phyloP scores from a whole-genome alignment of 2,113 vertebrate genomes.

The Ornithorhynchus anatinus region DNA sequence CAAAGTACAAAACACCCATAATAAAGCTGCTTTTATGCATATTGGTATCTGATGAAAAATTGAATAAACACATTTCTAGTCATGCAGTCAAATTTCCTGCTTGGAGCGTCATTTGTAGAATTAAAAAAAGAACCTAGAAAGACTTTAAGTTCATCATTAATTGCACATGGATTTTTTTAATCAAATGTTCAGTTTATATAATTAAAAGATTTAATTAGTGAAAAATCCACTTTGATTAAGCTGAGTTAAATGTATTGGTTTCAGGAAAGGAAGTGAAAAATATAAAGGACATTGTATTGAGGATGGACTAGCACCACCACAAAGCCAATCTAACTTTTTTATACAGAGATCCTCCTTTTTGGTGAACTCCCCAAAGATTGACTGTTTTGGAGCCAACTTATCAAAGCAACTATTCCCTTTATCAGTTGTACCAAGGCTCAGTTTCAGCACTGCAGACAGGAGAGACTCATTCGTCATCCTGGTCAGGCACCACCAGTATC shows the following conservation, averaged over 20 bases:
- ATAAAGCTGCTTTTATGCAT: neutral
- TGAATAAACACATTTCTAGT: neutral
- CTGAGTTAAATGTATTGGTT: neutral
- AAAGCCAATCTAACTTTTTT: no score
- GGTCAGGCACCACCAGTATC: no score
- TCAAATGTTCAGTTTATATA: neutral
- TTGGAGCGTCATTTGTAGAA: neutral
- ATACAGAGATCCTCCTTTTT: no score
- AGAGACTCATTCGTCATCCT: no score
- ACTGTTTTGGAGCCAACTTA: no score
- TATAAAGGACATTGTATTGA: no score
- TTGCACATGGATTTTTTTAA: accelerated
- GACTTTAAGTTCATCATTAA: accelerated
- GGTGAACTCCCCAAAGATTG: no score
- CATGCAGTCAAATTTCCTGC: slow-evolving; percentile 1
- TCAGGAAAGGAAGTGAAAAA: neutral
- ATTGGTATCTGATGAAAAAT: neutral
- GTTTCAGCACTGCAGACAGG: no score
- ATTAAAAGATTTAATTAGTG: neutral
- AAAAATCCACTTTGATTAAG: neutral
- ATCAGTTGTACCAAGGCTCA: no score
- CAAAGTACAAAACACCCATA: neutral
- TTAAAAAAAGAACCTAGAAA: neutral
- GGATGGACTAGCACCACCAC: no score
- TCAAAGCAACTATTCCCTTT: no score